phyloP scores from a whole-genome alignment of 2,113 vertebrate genomes.

The Panthera uncia region DNA sequence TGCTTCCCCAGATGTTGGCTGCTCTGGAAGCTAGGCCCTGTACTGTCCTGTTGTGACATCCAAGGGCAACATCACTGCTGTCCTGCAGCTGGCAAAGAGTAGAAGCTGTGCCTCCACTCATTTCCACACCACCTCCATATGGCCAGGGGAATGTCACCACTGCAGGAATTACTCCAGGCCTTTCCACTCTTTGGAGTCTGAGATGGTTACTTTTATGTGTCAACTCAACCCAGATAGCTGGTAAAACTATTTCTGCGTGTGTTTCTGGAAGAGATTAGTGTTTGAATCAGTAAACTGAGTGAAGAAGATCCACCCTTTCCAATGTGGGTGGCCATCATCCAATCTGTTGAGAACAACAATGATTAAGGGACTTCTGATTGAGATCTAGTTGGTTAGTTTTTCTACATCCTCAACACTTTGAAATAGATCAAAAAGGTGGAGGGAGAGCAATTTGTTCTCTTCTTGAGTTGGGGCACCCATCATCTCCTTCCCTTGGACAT shows the following conservation, averaged over 20 bases:
- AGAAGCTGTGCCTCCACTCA: neutral
- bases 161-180: neutral
- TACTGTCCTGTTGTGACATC: neutral
- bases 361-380: neutral
- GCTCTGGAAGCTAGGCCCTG: neutral
- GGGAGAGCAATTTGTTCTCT: neutral
- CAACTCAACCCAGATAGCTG: neutral
- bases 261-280: neutral
- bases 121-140: fast-evolving
- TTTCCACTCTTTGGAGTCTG: neutral
- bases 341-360: neutral
- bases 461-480: neutral
- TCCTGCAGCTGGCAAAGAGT: neutral
- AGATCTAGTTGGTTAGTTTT: neutral
- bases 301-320: neutral
- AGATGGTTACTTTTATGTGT: neutral
- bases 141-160: neutral
- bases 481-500: neutral
- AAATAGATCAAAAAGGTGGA: neutral
- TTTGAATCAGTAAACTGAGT: neutral
- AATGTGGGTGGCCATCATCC: neutral
- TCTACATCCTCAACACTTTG: neutral
- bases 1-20: neutral
- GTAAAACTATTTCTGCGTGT: neutral
- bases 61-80: neutral